Base-by-base conservation (phyloP, 2,888 invertebrate species). In the Rambutsinella grinnellia region DNA sequence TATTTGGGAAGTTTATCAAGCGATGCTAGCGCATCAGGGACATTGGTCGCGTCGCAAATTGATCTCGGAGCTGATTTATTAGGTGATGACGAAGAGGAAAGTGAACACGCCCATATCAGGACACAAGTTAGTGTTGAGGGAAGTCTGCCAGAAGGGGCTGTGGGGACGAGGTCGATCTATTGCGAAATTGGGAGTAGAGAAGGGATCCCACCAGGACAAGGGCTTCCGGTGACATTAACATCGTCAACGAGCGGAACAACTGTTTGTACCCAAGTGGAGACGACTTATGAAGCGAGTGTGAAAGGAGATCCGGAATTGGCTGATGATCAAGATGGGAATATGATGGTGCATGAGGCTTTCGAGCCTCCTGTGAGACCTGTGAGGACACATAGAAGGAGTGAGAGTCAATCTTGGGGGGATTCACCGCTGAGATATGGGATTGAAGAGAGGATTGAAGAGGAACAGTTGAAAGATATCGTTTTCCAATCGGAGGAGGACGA, bases 41-140 rank as follows among this genome's bases (percentile, higher is more conserved):
- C 97, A 1, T 87, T 98, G 8, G 93, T 98, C 10, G 95, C 96
- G 15, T 96, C 97, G 1, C 93, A 93, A 8, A 92, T 93, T 85
- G 95, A 95, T 86, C 87, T 93, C 60, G 92, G 92, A 85, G 91
- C 92, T 84, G 93, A 93, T 84, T 89, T 93, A 78, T 90, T 91
- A 84, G 91, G 91, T 80, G 89, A 89, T 77, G 90, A 90, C 28
- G 89, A 90, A 57, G 89, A 90, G 6, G 79, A 74, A 26, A 47
- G 65, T 2, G 5, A 13, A n/a, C 76, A 76, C 58, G 76, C 76
- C 27, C 69, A 76, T 49, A 49, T 76, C 17, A 6, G 76, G 21
- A 65, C 76, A 26, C 76, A 76, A 15, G 76, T 76, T 3, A 70
- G 69, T n/a, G 46, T 76, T 1, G 76, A 76, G 28, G 61, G 66